Evolutionary conservation across 92 coral and sea anemone genomes (phyloP).

Genomic region (Chrysogorgia sp.): DNA sequence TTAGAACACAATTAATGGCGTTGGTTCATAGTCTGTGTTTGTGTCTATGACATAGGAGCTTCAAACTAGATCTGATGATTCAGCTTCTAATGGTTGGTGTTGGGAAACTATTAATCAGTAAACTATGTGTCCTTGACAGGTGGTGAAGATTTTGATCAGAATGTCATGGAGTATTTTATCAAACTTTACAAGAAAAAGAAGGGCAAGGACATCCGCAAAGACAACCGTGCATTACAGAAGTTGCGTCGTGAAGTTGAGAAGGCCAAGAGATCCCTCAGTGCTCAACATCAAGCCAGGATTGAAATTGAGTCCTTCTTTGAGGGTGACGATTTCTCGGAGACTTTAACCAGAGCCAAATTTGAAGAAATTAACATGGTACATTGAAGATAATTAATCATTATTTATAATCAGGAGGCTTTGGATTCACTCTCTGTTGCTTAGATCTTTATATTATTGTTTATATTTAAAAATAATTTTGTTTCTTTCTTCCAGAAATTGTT

Average conservation of each 20-base stretch:
- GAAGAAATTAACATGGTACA: conserved; percentile 91
- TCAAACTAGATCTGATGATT: too few relatives aligned
- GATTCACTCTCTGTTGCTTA: not conserved
- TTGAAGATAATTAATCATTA: conserved; percentile 9
- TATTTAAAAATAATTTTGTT: not conserved
- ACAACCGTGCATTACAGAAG: conserved; percentile 98
- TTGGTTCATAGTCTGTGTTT: too few relatives aligned
- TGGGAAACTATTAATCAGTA: not conserved
- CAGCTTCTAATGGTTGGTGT: not conserved
- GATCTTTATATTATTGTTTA: not conserved
- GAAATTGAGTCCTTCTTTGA: conserved; percentile 97
- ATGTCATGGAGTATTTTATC: conserved; percentile 93
- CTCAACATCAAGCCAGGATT: conserved; percentile 97
- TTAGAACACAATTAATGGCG: too few relatives aligned
- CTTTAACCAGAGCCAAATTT: conserved; percentile 90
- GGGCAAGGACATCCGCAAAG: conserved; percentile 98
- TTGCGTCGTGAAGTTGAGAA: conserved; percentile 99
- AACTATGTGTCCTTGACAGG: conserved; percentile 55
- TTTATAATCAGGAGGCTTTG: not conserved
- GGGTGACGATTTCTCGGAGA: conserved; percentile 99
- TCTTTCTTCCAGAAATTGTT: conserved; percentile 69
- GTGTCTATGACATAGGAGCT: too few relatives aligned
- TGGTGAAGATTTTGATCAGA: conserved; percentile 99
- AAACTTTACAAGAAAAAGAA: conserved; percentile 98
- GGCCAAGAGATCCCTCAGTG: conserved; percentile 96